These are phyloP conservation scores for Aspidiotus destructor DNA, from an alignment of 2,888 invertebrate genomes.

Conservation along the genomic window DNA sequence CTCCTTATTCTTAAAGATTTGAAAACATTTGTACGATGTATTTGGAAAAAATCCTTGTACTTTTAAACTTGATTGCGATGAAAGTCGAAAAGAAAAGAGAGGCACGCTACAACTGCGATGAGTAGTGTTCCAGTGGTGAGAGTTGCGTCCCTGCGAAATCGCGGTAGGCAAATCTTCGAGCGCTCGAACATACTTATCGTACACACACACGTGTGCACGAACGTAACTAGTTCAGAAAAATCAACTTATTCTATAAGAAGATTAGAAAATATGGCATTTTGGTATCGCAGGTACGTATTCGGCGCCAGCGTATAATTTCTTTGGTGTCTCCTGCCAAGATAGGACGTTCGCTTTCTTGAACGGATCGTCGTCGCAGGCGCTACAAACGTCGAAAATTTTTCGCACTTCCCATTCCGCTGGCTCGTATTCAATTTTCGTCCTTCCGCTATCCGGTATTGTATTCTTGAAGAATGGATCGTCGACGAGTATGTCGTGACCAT, in stretches of 20 bases:
- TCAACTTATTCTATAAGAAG: constrained; percentile 34
- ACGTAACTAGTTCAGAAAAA: too few relatives aligned
- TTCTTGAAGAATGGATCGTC: constrained; percentile 15
- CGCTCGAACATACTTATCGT: too few relatives aligned
- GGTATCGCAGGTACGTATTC: constrained; percentile 57
- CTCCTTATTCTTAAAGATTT: too few relatives aligned
- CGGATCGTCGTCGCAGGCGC: constrained; percentile 64
- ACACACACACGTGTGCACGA: too few relatives aligned
- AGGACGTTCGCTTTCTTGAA: constrained; percentile 69
- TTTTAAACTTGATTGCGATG: too few relatives aligned
- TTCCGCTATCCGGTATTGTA: constrained; percentile 9
- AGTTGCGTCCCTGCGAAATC: too few relatives aligned
- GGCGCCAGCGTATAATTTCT: constrained; percentile 63
- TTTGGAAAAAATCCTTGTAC: too few relatives aligned
- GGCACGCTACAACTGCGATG: too few relatives aligned
- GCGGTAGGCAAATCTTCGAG: too few relatives aligned
- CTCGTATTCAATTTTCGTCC: constrained; percentile 43
- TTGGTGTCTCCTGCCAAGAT: constrained; percentile 64
- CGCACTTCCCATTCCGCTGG: constrained; percentile 75
- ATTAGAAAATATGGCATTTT: constrained; percentile 44
- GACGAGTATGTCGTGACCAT: constrained; percentile 13
- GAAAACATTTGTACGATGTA: too few relatives aligned
- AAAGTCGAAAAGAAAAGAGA: too few relatives aligned
- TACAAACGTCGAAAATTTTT: constrained; percentile 68
- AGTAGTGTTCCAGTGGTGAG: too few relatives aligned